Conservation (phyloP, 2,113 vertebrate genomes). For the Gyps fulvus region DNA sequence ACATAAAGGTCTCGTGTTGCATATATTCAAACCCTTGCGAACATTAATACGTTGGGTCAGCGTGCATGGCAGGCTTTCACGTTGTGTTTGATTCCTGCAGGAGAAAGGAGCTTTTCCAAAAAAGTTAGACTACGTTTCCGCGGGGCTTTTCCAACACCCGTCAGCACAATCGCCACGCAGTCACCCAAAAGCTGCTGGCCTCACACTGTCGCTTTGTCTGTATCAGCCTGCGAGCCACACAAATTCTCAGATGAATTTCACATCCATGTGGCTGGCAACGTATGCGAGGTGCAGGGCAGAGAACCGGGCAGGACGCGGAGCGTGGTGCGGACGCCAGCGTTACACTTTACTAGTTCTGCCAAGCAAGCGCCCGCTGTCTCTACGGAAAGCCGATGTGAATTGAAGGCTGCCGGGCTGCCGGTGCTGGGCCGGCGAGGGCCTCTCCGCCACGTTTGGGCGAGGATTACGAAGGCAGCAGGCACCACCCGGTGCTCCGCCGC, state of each 20-base stretch:
- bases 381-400: neutral
- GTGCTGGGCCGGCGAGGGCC: neutral
- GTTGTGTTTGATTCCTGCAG: neutral
- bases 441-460: neutral
- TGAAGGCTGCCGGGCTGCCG: neutral
- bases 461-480: neutral
- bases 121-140: neutral
- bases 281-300: neutral
- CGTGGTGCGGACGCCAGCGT: neutral
- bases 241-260: neutral
- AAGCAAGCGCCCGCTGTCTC: neutral
- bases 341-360: rapidly evolving
- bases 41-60: neutral
- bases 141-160: neutral
- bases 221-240: neutral
- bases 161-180: neutral
- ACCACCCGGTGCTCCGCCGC: neutral
- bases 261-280: neutral
- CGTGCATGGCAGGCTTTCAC: rapidly evolving
- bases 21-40: rapidly evolving
- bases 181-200: neutral
- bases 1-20: rapidly evolving
- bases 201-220: neutral
- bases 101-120: neutral
- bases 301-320: neutral